A percentile compares a stretch with the other conserved stretches of the same genome.
Conservation (phyloP, 2,113 vertebrate species). For the Heterochromis multidens region DNA sequence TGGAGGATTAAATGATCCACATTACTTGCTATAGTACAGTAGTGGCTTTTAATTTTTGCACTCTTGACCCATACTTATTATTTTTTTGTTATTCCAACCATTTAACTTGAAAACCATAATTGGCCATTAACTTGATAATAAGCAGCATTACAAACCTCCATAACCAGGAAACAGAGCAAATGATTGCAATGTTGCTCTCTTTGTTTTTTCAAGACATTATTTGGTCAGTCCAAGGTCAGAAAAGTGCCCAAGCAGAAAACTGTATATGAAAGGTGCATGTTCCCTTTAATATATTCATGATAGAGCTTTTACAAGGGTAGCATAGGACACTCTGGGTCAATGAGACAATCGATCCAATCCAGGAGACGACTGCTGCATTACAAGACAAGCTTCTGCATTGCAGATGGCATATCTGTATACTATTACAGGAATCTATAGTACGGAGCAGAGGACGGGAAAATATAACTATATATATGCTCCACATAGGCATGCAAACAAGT, state of each 20-base stretch:
- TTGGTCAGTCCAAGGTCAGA: not conserved
- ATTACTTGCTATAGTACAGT: not conserved
- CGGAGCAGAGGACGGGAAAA: slow-evolving; percentile 1
- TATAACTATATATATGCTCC: not conserved
- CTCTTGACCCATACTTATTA: not conserved
- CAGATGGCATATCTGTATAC: slow-evolving; percentile 57
- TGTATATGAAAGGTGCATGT: not conserved
- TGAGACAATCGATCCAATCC: slow-evolving; percentile 59
- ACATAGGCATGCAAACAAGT: not conserved
- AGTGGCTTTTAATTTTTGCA: not conserved
- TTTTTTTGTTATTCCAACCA: not conserved
- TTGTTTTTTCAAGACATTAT: not conserved
- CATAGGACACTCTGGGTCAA: slow-evolving; percentile 47
- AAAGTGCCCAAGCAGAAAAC: not conserved
- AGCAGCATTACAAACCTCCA: not conserved
- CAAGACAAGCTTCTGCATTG: slow-evolving; percentile 64
- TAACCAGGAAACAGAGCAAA: not conserved
- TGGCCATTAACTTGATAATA: not conserved
- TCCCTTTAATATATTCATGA: slow-evolving; percentile 33
- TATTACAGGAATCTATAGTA: slow-evolving; percentile 49
- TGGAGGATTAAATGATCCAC: not conserved
- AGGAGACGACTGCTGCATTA: slow-evolving; percentile 63
- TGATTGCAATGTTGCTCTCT: not conserved
- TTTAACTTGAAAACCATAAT: not conserved
- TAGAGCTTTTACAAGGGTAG: slow-evolving; percentile 28